Evolutionary conservation across 1,140 invertebrate genomes (phyloP), one percentile per base, ranked within the genome.

Genomic region (Lepidurus packardi): DNA sequence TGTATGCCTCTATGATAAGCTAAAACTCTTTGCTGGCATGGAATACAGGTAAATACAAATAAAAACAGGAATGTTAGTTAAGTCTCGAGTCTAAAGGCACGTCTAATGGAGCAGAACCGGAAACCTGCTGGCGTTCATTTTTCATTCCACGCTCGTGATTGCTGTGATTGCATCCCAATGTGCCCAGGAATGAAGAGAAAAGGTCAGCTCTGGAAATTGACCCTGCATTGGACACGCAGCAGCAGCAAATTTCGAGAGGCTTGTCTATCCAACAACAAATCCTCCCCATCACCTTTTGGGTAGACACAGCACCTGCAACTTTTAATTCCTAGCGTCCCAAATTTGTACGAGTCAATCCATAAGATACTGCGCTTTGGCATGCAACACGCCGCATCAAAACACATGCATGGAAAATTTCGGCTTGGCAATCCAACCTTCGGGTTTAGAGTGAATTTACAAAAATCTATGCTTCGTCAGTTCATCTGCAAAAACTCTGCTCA

Each of bases 151-250:
- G 53, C 9, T 16, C 53, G 53, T 65, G 53, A 65, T 65, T 65
- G 53, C 53, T 65, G 53, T 65, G 53, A 65, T 65, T 65, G 53
- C 53, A 65, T 65, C 53, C 53, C 53, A n/a, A 65, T 21, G 53
- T n/a, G 13, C 53, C 16, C 16, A 21, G 53, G 53, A 65, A 65
- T 16, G 53, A n/a, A 65, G 53, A 65, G 7, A 65, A 65, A 65
- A 65, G 53, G 53, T 65, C 53, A 65, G 53, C 53, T 9, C 53
- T 65, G 53, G 53, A 65, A 65, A 65, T 65, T 65, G 53, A 65
- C 53, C 53, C 53, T 65, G 53, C 53, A 65, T 65, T 65, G 53
- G 53, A 65, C 21, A 65, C 53, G 53, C 53, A 65, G 53, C 53
- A 47, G 45, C 45, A 16, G 3, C 45, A 11, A 21, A 65, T 65